These are phyloP conservation scores for Myripristis jacobus DNA, from an alignment of 2,797 vertebrate species.

Conservation along the genomic window DNA sequence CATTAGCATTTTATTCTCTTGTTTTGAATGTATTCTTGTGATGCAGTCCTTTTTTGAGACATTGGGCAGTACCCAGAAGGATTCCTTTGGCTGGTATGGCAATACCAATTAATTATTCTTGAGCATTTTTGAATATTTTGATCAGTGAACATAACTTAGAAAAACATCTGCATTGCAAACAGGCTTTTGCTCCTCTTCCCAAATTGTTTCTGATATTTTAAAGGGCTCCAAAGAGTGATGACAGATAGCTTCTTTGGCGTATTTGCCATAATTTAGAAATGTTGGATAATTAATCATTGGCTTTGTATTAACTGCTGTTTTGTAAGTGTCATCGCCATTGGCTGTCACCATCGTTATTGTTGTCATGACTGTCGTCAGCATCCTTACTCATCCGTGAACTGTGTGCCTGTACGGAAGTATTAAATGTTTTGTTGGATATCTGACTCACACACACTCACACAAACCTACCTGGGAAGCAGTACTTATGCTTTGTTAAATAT, in stretches of 20 bases:
- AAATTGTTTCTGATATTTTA: neutral
- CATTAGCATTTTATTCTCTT: too few relatives aligned
- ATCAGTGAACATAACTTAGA: neutral
- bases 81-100: too few relatives aligned
- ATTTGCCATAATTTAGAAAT: neutral
- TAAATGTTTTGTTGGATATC: neutral
- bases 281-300: neutral
- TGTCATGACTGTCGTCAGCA: neutral
- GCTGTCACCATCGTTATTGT: neutral
- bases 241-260: neutral
- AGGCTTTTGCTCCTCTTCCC: too few relatives aligned
- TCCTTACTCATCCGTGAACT: neutral
- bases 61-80: too few relatives aligned
- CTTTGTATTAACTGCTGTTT: neutral
- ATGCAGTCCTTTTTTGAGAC: too few relatives aligned
- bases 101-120: too few relatives aligned
- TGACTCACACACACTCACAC: slow-evolving; percentile 21
- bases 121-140: too few relatives aligned
- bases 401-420: neutral
- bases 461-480: neutral
- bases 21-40: too few relatives aligned
- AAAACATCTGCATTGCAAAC: neutral
- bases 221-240: neutral
- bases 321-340: too few relatives aligned
- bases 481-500: neutral